Evolutionary conservation across 2,113 vertebrate genomes (phyloP).

Genomic region (Patagioenas fasciata): DNA sequence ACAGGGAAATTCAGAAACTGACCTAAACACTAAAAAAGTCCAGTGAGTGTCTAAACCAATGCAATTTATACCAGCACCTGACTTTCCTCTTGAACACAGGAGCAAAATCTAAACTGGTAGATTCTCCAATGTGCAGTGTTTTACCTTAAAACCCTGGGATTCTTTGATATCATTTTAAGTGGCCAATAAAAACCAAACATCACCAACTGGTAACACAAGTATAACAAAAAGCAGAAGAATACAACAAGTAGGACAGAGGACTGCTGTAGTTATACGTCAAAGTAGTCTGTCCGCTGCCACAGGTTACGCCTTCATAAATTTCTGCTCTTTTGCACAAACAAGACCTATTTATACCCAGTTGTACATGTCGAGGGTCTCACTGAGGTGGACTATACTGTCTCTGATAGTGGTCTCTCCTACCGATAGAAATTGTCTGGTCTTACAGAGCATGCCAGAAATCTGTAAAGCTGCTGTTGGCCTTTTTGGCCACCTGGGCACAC

Average conservation of each 20-base stretch:
- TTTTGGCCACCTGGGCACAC: too few relatives aligned
- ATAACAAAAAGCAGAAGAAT: not conserved
- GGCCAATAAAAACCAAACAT: not conserved
- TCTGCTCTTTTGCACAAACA: not conserved
- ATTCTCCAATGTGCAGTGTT: not conserved
- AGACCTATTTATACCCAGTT: not conserved
- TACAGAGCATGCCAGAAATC: not conserved
- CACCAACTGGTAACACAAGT: not conserved
- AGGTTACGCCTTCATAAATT: not conserved
- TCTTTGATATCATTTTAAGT: not conserved
- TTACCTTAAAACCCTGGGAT: not conserved
- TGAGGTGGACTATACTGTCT: not conserved
- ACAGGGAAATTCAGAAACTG: conserved; percentile 2
- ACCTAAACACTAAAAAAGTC: not conserved
- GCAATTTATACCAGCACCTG: not conserved
- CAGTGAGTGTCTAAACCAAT: not conserved
- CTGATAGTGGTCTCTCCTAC: not conserved
- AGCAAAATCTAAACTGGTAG: not conserved
- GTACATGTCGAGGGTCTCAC: not conserved
- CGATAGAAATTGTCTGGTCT: not conserved
- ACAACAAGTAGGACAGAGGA: not conserved
- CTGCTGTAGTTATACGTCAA: not conserved
- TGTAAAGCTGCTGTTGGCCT: not conserved
- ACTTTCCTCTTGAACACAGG: not conserved
- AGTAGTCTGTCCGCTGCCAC: not conserved